Base-by-base conservation (phyloP, 2,888 invertebrate genomes). In the Agelastica alni region DNA sequence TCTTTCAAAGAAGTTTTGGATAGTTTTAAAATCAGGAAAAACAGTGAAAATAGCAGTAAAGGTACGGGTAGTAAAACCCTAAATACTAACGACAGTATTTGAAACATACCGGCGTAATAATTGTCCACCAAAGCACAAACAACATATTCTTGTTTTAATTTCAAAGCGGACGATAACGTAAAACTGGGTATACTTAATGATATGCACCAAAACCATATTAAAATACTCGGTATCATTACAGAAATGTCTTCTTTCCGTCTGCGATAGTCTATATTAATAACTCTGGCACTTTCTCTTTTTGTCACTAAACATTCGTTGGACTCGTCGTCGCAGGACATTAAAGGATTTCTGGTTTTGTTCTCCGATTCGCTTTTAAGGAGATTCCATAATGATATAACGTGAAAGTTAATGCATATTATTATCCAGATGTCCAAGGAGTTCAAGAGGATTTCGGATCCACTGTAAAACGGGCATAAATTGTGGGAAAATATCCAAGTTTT, bases 121-220 rank as follows among this genome's bases (percentile, higher is more conserved):
- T 78, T 75, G 62, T 83, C 82, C 18, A 80, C 70, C 58, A 82
- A 75, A 10, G 81, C 79, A 66, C 85, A 85, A 20, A 80, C 62
- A 9, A 77, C 72, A 7, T 75, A 74, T 36, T 73, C 69, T 48
- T 78, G 77, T 3, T 76, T 66, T 9, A 60, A 51, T 49, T 57
- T 59, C 70, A 36, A 53, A 2, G 78, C 79, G 4, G 80, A 79
- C 3, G 83, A 80, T 58, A 84, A 72, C 18, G 79, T 77, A 69
- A 81, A 83, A 63, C 82, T 81, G 6, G 85, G 85, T 41, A 85
- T 77, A 68, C 85, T 83, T 26, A 84, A 70, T 1, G 85, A 85
- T 34, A 79, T 69, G 26, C 83, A 78, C 41, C 83, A 68, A 58
- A 83, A 76, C 85, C 85, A 85, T 41, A 84, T 78, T 60, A 84